A percentile compares a stretch with the other conserved stretches of the same genome.
phyloP scores from a whole-genome alignment of 2,797 vertebrate species.

The Synaphobranchus kaupii region DNA sequence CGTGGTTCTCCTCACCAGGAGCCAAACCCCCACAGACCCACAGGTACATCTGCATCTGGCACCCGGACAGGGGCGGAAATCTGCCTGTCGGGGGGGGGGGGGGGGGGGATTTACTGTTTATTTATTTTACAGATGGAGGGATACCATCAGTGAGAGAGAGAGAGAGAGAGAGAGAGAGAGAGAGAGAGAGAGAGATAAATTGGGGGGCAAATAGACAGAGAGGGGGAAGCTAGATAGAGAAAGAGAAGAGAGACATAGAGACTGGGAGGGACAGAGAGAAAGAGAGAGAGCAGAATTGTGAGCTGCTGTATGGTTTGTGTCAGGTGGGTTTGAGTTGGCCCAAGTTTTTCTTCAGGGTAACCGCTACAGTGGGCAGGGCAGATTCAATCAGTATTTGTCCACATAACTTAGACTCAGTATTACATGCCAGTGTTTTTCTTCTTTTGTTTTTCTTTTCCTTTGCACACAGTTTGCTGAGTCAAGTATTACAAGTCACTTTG shows the following conservation, averaged over 20 bases:
- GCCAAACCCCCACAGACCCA: neutral
- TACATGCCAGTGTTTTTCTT: neutral
- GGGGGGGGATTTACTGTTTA: constrained; percentile 24
- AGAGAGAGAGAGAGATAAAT: neutral
- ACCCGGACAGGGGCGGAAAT: constrained; percentile 1
- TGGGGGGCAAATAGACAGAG: neutral
- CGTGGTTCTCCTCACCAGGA: neutral
- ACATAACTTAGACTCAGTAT: neutral
- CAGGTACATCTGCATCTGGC: constrained; percentile 30
- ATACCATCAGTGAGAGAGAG: constrained; percentile 1
- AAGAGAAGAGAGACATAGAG: neutral
- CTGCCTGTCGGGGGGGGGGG: neutral
- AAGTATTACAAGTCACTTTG: neutral
- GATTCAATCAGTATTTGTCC: neutral
- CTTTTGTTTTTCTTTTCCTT: neutral
- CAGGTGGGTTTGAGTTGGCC: neutral
- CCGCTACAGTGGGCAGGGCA: neutral
- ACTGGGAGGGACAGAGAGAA: neutral
- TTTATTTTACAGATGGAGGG: constrained; percentile 31
- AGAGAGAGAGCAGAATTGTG: neutral
- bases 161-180: neutral
- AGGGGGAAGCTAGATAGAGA: neutral
- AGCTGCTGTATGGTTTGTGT: neutral
- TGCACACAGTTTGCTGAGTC: neutral
- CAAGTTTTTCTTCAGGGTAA: neutral